A percentile compares a stretch with the other conserved stretches of the same genome.
phyloP scores from a whole-genome alignment of 2,797 vertebrate species.

The Cirrhinus molitorella region DNA sequence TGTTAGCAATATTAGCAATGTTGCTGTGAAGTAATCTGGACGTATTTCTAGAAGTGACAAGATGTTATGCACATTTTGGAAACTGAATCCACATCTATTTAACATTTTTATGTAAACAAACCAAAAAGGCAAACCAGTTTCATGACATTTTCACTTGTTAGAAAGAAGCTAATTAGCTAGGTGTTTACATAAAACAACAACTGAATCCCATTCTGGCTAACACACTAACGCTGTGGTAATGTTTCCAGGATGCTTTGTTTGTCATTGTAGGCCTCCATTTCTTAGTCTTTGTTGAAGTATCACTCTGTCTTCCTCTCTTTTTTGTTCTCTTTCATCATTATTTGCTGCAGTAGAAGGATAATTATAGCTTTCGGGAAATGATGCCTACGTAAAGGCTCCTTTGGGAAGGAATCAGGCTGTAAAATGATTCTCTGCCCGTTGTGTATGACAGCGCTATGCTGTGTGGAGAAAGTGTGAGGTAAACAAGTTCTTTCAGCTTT shows the following conservation, averaged over 20 bases:
- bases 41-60: not conserved
- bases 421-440: slow-evolving; percentile 17
- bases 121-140: not conserved
- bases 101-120: not conserved
- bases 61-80: not conserved
- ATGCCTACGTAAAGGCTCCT: slow-evolving; percentile 10
- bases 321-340: slow-evolving; percentile 27
- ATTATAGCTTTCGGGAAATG: slow-evolving; percentile 47
- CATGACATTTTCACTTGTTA: not conserved
- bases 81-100: not conserved
- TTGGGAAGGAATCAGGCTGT: slow-evolving; percentile 20
- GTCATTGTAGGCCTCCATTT: not conserved
- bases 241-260: not conserved
- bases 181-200: not conserved
- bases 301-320: not conserved
- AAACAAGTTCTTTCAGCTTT: slow-evolving; percentile 19
- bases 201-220: not conserved
- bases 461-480: slow-evolving; percentile 20
- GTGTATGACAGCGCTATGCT: not conserved
- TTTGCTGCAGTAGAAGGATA: slow-evolving; percentile 33
- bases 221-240: not conserved
- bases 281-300: not conserved
- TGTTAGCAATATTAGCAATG: slow-evolving; percentile 4
- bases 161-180: slow-evolving; percentile 4
- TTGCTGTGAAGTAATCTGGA: not conserved